These are phyloP conservation scores for Agrochola circellaris DNA, from an alignment of 2,888 invertebrate species.

Conservation along the genomic window DNA sequence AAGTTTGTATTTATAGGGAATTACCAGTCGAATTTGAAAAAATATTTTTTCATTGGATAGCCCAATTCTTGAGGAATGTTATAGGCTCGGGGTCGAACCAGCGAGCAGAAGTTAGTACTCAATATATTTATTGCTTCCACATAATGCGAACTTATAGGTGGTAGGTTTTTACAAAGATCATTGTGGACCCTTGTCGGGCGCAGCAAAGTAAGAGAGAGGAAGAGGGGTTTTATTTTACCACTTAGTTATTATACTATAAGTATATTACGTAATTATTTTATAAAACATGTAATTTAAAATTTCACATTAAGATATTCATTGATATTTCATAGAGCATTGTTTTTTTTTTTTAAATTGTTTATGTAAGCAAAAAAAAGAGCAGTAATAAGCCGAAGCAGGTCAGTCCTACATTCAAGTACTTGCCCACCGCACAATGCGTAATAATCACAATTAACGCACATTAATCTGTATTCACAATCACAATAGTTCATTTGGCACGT, in stretches of 20 bases:
- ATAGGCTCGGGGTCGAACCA: too few species aligned
- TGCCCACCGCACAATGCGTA: slow-evolving; percentile 27
- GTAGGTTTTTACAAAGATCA: background rate
- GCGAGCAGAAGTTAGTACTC: background rate
- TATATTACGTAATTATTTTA: too few species aligned
- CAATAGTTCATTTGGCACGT: slow-evolving; percentile 59
- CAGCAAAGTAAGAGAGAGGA: background rate
- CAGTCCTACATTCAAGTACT: slow-evolving; percentile 38
- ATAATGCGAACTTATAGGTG: background rate
- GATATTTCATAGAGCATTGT: too few species aligned
- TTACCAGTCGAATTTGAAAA: too few species aligned
- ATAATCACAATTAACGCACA: slow-evolving; percentile 49
- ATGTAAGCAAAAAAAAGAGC: slow-evolving; percentile 33
- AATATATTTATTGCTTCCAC: background rate
- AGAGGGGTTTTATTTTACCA: background rate
- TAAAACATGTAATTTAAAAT: too few species aligned
- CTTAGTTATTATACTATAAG: background rate
- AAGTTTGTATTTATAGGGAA: too few species aligned
- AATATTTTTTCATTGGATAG: too few species aligned
- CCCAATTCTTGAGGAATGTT: too few species aligned
- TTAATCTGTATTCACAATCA: slow-evolving; percentile 40
- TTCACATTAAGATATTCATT: too few species aligned
- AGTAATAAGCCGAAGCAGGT: slow-evolving; percentile 30
- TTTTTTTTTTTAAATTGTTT: slow-evolving; percentile 15
- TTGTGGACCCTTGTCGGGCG: background rate